Conservation (phyloP, 2,797 vertebrate species). For the Notoglanidium macrostoma region DNA sequence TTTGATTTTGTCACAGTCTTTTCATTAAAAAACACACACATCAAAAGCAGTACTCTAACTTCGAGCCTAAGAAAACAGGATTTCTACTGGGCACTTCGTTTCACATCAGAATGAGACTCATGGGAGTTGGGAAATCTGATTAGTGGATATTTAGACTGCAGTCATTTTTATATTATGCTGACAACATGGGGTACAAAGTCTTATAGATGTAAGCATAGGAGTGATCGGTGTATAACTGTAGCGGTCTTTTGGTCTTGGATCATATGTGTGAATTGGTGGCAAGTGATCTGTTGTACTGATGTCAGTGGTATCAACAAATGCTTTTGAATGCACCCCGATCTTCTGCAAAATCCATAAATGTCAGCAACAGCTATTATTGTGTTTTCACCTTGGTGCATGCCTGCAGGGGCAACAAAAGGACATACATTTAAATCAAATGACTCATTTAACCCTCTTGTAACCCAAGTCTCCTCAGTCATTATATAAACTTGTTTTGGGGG, state of each 20-base stretch:
- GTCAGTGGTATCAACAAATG: conserved; percentile 5
- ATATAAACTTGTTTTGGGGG: conserved; percentile 32
- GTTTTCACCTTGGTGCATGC: conserved; percentile 11
- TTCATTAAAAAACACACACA: conserved; percentile 55
- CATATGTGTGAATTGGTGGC: background rate
- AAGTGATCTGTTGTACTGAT: conserved; percentile 6
- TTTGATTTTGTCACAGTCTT: conserved; percentile 41
- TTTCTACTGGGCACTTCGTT: conserved; percentile 52
- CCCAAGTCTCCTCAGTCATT: conserved; percentile 26
- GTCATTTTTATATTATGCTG: conserved; percentile 17
- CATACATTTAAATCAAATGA: conserved; percentile 22
- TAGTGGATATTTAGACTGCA: conserved; percentile 31
- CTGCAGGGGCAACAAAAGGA: conserved; percentile 17
- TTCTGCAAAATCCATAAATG: background rate
- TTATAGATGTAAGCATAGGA: background rate
- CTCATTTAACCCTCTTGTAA: conserved; percentile 39
- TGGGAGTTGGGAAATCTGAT: conserved; percentile 43
- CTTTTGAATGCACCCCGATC: background rate
- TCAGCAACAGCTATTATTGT: conserved; percentile 5
- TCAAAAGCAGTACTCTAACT: conserved; percentile 62
- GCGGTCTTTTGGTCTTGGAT: conserved; percentile 16
- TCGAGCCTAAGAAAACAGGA: conserved; percentile 65
- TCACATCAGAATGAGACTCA: conserved; percentile 37
- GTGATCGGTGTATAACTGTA: background rate
- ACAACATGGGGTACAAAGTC: background rate